Percentiles rank a stretch among this genome's conserved stretches.
These are phyloP conservation scores for Lepus timidus DNA, from an alignment of 2,113 vertebrate genomes.

Conservation along the genomic window DNA sequence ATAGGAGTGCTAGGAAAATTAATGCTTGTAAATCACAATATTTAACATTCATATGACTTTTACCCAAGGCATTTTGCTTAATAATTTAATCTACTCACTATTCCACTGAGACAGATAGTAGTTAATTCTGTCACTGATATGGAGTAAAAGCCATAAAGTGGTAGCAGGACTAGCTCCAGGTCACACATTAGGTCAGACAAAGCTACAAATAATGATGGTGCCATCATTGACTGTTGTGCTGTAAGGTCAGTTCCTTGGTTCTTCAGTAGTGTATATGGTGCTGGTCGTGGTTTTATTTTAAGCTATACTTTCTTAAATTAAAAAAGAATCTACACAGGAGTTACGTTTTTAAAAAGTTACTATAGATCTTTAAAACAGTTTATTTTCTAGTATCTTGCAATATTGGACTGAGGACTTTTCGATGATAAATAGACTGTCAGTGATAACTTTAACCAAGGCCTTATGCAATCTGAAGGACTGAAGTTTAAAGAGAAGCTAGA, in stretches of 20 bases:
- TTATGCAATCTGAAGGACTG: neutral
- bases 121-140: constrained; percentile 41
- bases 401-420: constrained; percentile 43
- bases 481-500: constrained; percentile 54
- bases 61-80: constrained; percentile 76
- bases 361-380: constrained; percentile 46
- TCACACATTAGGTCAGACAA: constrained; percentile 45
- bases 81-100: constrained; percentile 80
- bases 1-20: constrained; percentile 76
- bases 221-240: constrained; percentile 12
- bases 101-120: constrained; percentile 66
- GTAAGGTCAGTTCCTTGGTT: neutral
- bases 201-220: neutral
- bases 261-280: neutral
- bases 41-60: constrained; percentile 80
- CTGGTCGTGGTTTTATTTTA: neutral
- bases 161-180: constrained; percentile 48
- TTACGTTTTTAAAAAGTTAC: neutral
- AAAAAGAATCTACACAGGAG: constrained; percentile 15
- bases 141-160: constrained; percentile 54
- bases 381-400: constrained; percentile 50
- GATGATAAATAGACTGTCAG: neutral
- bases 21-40: constrained; percentile 82
- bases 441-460: neutral
- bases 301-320: constrained; percentile 55